These are phyloP conservation scores for Maniola hyperantus DNA, from an alignment of 2,888 invertebrate genomes.

Conservation along the genomic window DNA sequence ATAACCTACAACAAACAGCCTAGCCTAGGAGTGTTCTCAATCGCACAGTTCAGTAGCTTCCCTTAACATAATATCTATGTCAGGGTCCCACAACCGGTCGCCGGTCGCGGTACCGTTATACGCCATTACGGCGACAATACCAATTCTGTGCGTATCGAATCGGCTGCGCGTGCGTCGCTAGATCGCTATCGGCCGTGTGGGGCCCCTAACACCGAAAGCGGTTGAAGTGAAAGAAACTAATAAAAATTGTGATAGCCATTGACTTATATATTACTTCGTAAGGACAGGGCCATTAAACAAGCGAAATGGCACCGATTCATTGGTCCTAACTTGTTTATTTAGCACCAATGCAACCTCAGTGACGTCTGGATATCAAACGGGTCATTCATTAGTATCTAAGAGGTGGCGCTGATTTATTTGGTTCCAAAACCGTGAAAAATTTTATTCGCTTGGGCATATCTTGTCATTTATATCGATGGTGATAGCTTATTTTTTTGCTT, in stretches of 20 bases:
- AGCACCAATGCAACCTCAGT: too few relatives aligned
- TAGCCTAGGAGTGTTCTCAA: slow-evolving; percentile 23
- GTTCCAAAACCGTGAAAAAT: too few relatives aligned
- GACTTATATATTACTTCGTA: too few relatives aligned
- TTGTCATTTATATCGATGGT: too few relatives aligned
- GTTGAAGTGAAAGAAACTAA: not conserved
- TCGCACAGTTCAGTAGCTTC: slow-evolving; percentile 44
- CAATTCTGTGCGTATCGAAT: slow-evolving; percentile 58
- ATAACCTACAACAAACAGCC: slow-evolving; percentile 17
- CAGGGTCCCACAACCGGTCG: slow-evolving; percentile 42
- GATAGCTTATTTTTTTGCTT: too few relatives aligned
- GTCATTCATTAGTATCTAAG: too few relatives aligned
- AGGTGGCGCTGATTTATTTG: too few relatives aligned
- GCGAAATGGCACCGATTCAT: too few relatives aligned
- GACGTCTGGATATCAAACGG: too few relatives aligned
- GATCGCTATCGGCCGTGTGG: slow-evolving; percentile 47
- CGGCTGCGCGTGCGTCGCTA: slow-evolving; percentile 52
- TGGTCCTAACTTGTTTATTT: too few relatives aligned
- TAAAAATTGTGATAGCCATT: not conserved
- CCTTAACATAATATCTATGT: slow-evolving; percentile 43
- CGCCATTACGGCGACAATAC: slow-evolving; percentile 57
- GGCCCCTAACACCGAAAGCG: slow-evolving; percentile 33
- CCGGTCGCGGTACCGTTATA: slow-evolving; percentile 51
- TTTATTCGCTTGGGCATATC: too few relatives aligned
- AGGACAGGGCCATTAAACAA: too few relatives aligned